A percentile compares a stretch with the other conserved stretches of the same genome.
Evolutionary conservation across 2,888 invertebrate species (phyloP).

Genomic region (Caradrina kadenii): DNA sequence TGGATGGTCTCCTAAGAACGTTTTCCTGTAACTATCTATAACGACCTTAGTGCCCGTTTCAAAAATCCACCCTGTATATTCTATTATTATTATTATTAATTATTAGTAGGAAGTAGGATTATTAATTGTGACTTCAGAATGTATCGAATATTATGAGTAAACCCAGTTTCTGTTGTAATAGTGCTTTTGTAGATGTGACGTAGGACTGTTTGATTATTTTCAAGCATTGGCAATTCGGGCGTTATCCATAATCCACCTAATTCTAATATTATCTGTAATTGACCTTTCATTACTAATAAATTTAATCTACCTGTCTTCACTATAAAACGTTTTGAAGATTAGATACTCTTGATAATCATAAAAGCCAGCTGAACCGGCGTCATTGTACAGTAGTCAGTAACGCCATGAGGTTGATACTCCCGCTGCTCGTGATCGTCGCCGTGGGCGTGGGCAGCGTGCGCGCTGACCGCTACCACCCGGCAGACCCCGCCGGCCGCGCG

Average conservation of each 20-base stretch:
- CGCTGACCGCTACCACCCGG: slow-evolving; percentile 59
- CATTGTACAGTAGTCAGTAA: slow-evolving; percentile 15
- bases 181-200: too few species aligned
- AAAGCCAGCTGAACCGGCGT: slow-evolving; percentile 19
- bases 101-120: too few species aligned
- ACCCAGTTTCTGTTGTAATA: too few species aligned
- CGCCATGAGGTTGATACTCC: slow-evolving; percentile 33
- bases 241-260: neutral
- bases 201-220: too few species aligned
- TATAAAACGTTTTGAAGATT: slow-evolving; percentile 26
- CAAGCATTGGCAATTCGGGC: too few species aligned
- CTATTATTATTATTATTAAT: too few species aligned
- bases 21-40: too few species aligned
- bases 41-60: too few species aligned
- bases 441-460: slow-evolving; percentile 4
- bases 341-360: slow-evolving; percentile 36
- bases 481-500: neutral
- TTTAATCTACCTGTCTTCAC: slow-evolving; percentile 2
- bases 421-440: slow-evolving; percentile 10
- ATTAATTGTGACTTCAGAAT: too few species aligned
- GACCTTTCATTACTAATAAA: slow-evolving; percentile 3
- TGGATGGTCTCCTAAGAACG: too few species aligned
- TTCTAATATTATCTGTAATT: neutral
- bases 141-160: too few species aligned
- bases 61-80: too few species aligned